Base-by-base conservation (phyloP, 1,140 invertebrate genomes). In the Neodiprion pinetum region DNA sequence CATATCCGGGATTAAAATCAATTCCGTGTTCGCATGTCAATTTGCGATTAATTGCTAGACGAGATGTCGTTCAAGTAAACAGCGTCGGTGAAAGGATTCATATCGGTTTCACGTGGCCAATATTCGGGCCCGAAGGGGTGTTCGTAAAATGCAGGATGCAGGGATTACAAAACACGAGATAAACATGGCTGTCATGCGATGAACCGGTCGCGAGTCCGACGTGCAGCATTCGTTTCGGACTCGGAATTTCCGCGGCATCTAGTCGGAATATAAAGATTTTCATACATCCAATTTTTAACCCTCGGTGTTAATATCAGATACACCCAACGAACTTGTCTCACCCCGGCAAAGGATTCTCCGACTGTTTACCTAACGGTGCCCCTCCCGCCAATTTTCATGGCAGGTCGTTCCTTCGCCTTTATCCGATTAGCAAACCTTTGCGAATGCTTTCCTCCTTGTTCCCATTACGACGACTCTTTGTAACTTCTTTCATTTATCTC, bases 1-100 rank as follows among this genome's bases (percentile, higher is more conserved):
- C 28, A 61, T 0, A 5, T 17, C 4, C 53, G 78, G 80, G 77
- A 77, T 77, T 82, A 82, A 82, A 83, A 83, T 83, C 79, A 82
- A 79, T 83, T 80, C 77, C 77, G 77, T 81, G 81, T 82, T 81
- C 79, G 79, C 77, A 78, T 80, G 81, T 83, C 80, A 83, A 84
- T 83, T 83, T 81, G 80, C 77, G 78, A 76, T 76, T 80, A 81
- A 83, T 84, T 80, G 79, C 80, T 76, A 75, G 70, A 76, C 77
- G 77, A 78, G 76, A 81, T 80, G 81, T 78, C 81, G 75, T 80
- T 83, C 61, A 80, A 82, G 81, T 82, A 83, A 83, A 79, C 79
- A 78, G 78, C 76, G 79, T 74, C 81, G 80, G 74, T 40, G 28
- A 40, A 40, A 40, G 28, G 28, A 40, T 40, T 40, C 28, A 40